Conservation (phyloP, 2,888 invertebrate genomes). For the Strigamia maritima region DNA sequence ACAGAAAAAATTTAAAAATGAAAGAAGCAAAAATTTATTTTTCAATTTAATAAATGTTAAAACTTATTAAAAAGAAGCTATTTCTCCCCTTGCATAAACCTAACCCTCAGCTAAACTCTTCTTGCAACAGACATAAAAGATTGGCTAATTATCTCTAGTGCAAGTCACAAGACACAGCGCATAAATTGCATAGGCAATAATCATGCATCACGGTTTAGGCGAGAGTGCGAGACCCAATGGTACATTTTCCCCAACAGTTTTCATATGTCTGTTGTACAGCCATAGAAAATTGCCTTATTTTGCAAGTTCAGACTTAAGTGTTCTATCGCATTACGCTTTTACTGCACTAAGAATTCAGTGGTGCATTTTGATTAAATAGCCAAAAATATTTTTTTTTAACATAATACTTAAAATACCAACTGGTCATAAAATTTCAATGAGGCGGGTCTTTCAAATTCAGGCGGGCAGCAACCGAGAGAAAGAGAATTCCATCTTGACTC, state of each 20-base stretch:
- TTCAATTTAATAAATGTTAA: not conserved
- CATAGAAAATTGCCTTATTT: conserved; percentile 6
- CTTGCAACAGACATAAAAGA: conserved; percentile 7
- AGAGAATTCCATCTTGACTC: too few species aligned
- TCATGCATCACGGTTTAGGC: conserved; percentile 31
- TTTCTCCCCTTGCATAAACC: not conserved
- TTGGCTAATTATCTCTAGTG: conserved; percentile 34
- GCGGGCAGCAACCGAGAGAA: too few species aligned
- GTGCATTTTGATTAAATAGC: not conserved
- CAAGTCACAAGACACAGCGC: conserved; percentile 22
- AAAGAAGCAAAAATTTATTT: not conserved
- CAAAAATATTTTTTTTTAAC: not conserved
- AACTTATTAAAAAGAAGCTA: not conserved
- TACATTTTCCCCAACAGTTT: conserved; percentile 7
- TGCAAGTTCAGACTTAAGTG: not conserved
- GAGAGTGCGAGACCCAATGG: conserved; percentile 18
- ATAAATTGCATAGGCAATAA: conserved; percentile 28
- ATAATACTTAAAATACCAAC: not conserved
- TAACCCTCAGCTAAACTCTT: conserved; percentile 3
- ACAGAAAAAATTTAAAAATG: not conserved
- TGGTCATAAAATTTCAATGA: too few species aligned
- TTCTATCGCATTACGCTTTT: conserved; percentile 15
- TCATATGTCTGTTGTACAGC: conserved; percentile 7
- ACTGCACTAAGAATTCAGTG: not conserved
- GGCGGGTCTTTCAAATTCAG: too few species aligned